Base-by-base conservation (phyloP, 2,797 vertebrate species). In the Cirrhinus molitorella region DNA sequence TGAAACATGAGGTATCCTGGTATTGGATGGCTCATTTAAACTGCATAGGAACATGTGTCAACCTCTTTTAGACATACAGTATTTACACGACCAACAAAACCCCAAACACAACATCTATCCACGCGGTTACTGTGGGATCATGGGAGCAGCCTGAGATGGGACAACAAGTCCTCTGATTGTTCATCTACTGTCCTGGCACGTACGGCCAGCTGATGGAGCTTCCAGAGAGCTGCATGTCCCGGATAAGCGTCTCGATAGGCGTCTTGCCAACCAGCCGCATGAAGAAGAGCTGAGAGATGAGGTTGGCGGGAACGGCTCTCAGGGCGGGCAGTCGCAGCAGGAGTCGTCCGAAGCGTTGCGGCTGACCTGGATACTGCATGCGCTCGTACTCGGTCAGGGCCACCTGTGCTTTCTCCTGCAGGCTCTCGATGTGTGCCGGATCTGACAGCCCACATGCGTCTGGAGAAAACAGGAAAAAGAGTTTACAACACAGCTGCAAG, bases 241-340 rank as follows among this genome's bases (percentile, higher is more conserved):
- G 95, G 91, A 99, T 98, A 21, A 99, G 94, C 3, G 98, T 99
- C 93, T 99, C 97, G 2, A 99, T 99, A 89, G 98, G 98, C 0
- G 97, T 99, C 91, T 99, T 99, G 55, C 98, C 98, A 87, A 99
- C 98, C 87, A 99, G 95, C 25, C 98, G 93, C 97, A 99, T 98
- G 92, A 99, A 99, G 95, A 99, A 99, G 80, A 99, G 96, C 89
- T 99, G 98, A 1, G 97, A 99, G 91, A 99, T 98, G 94, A 99
- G 97, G 61, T 95, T 94, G 2, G 98, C 97, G 0, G 98, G 97
- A 6, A 99, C 98, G 0, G 98, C 97, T 0, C 98, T 96, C 23
- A 99, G 95, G 0, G 98, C 97, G 0, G 98, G 98, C 11, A 99
- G 96, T 1, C 98, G 96, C 53, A 99, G 94, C 83, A 99, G 94